phyloP scores from a whole-genome alignment of 2,113 vertebrate species.

The Panthera leo region DNA sequence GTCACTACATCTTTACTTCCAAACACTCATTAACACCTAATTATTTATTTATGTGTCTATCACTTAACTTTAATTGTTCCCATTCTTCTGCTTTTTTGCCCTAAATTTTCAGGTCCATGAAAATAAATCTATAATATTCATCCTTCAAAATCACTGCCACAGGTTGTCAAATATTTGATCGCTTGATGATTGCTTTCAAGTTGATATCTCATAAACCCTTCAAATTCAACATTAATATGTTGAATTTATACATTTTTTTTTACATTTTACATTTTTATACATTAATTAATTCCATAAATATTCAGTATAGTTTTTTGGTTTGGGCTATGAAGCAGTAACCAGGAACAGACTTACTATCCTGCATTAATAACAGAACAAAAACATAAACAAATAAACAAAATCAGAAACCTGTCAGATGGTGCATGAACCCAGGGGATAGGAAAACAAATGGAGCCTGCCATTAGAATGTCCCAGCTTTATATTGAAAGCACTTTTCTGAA shows the following conservation, averaged over 20 bases:
- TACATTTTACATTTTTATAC: not conserved
- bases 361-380: not conserved
- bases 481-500: not conserved
- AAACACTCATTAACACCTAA: not conserved
- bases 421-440: not conserved
- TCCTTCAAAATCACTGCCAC: not conserved
- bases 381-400: not conserved
- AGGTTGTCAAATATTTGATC: not conserved
- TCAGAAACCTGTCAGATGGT: not conserved
- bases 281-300: not conserved
- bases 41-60: not conserved
- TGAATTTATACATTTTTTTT: too few relatives aligned
- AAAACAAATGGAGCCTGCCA: not conserved
- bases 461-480: not conserved
- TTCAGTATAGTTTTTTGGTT: not conserved
- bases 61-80: not conserved
- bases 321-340: not conserved
- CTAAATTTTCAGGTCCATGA: not conserved
- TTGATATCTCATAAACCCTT: not conserved
- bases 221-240: not conserved
- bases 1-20: not conserved
- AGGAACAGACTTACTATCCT: not conserved
- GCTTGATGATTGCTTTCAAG: not conserved
- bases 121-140: not conserved
- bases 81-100: not conserved